These are phyloP conservation scores for Seriola aureovittata DNA, from an alignment of 2,113 vertebrate genomes.

Conservation along the genomic window DNA sequence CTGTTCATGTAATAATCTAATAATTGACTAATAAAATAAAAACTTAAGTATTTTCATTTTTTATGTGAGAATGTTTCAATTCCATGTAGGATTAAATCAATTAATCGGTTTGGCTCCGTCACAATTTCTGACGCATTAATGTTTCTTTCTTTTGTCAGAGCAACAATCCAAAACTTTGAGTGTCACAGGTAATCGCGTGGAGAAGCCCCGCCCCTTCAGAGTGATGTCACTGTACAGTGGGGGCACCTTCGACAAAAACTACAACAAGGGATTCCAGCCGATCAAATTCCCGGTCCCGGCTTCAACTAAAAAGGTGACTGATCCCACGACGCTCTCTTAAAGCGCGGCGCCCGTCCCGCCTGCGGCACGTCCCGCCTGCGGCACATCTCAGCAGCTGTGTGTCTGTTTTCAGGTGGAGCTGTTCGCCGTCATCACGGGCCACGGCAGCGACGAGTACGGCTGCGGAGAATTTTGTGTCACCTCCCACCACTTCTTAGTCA, in stretches of 20 bases:
- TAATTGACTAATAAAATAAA: too few relatives aligned
- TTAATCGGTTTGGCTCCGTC: too few relatives aligned
- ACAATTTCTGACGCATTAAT: too few relatives aligned
- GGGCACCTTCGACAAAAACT: conserved; percentile 84
- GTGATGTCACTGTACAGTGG: conserved; percentile 79
- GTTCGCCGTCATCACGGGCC: conserved; percentile 85
- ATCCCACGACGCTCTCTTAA: too few relatives aligned
- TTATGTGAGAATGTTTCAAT: too few relatives aligned
- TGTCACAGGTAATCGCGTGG: conserved; percentile 40
- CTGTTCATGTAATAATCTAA: too few relatives aligned
- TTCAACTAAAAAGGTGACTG: conserved; percentile 79
- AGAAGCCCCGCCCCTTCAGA: conserved; percentile 72
- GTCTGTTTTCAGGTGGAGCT: conserved; percentile 82
- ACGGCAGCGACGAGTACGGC: conserved; percentile 84
- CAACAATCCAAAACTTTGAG: too few relatives aligned
- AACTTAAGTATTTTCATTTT: too few relatives aligned
- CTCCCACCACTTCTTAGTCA: conserved; percentile 85
- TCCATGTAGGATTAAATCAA: too few relatives aligned
- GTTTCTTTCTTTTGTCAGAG: too few relatives aligned
- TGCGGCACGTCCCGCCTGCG: not conserved
- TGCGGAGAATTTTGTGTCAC: conserved; percentile 88
- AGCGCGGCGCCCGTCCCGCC: not conserved
- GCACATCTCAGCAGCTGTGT: not conserved
- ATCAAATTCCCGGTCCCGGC: conserved; percentile 76
- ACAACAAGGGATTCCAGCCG: conserved; percentile 82